Conservation (phyloP, 2,113 vertebrate species). For the Verasper variegatus region DNA sequence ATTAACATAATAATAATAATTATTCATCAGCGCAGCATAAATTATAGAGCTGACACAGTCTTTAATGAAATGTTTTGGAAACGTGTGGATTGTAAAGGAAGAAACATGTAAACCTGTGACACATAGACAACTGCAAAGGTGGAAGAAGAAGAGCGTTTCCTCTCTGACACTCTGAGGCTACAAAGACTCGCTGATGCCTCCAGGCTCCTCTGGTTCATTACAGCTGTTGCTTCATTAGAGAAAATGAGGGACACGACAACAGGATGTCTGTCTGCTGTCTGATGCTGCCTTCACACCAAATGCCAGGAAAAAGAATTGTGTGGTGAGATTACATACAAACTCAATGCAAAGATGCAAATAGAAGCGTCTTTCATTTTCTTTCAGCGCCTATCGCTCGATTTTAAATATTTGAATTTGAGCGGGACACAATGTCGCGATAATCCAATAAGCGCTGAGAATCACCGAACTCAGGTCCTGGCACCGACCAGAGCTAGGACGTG, state of each 20-base stretch:
- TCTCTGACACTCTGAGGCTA: constrained; percentile 8
- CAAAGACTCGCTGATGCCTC: not conserved
- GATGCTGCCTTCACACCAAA: not conserved
- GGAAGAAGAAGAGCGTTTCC: not conserved
- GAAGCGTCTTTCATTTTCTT: not conserved
- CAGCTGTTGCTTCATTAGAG: constrained; percentile 2
- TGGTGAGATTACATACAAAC: not conserved
- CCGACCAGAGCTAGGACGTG: no score
- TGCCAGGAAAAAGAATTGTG: no score
- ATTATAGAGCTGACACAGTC: not conserved
- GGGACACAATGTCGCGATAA: no score
- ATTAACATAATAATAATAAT: not conserved
- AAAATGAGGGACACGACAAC: constrained; percentile 12
- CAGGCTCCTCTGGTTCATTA: constrained; percentile 20
- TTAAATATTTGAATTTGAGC: no score
- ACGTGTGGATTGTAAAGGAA: not conserved
- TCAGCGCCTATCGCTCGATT: no score
- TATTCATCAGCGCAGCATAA: constrained; percentile 3
- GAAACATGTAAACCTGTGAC: not conserved
- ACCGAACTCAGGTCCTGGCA: no score
- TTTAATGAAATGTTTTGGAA: not conserved
- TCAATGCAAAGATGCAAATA: not conserved
- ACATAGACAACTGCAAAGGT: not conserved
- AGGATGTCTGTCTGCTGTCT: not conserved
- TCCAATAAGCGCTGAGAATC: no score